Evolutionary conservation across 92 coral and sea anemone genomes (phyloP), one percentile per base, ranked within the genome.

Genomic region (Virgularia gustaviana): DNA sequence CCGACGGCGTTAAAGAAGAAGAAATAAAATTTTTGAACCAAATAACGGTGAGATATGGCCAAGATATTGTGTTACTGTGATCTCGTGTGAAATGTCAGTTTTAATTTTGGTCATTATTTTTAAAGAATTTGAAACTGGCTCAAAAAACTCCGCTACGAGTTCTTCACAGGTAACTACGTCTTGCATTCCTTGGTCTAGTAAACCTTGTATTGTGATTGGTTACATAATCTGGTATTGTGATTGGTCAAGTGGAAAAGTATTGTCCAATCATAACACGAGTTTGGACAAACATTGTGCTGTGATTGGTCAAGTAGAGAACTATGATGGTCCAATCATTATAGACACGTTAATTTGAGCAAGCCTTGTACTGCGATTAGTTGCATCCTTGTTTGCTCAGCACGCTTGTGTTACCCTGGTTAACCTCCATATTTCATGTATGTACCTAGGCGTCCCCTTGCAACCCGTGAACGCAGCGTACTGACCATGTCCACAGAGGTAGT

Each of bases 71-170:
- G n/a, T n/a, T n/a, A n/a, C n/a, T n/a, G n/a, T n/a, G n/a, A n/a
- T n/a, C 28, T 37, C 16, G 24, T 13, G 24, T 32, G 1, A 23
- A 27, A 0, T 32, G 20, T 1, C 2, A 31, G 28, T 2, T 36
- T 56, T 47, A 28, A 38, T 18, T 16, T 18, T 49, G 2, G 30
- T 30, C 38, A 42, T 57, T 58, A 30, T 43, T 15, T 54, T 74
- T 42, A 1, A 52, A 92, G 98, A 88, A 88, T 64, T 58, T 89
- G 27, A 76, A 59, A 70, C 70, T 92, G 32, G 53, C 66, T 32
- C 98, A 92, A 51, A 89, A 81, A 67, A 92, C 98, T 19, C 98
- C 98, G 0, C 64, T 92, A 12, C 68, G 98, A 63, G 98, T 92
- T 4, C 73, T 92, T 27, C 98, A 92, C 88, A 89, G 98, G 98